phyloP scores from a whole-genome alignment of 2,113 vertebrate genomes.

The Sciurus niger region DNA sequence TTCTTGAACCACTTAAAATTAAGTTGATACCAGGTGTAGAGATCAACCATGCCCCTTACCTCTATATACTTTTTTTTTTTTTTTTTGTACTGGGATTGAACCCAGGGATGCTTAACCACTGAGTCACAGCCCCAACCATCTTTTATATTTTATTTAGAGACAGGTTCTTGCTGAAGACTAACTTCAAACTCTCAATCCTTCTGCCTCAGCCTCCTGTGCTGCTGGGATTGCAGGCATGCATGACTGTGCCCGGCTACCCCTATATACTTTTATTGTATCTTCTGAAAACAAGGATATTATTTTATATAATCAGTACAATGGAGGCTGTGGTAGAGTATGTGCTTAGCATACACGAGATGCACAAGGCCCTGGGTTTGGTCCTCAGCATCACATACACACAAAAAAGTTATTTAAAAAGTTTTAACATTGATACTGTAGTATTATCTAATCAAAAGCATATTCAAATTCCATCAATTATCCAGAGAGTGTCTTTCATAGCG shows the following conservation, averaged over 20 bases:
- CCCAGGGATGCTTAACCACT: no score
- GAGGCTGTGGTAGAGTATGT: neutral
- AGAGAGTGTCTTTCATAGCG: neutral
- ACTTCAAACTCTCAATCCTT: no score
- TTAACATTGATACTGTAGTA: neutral
- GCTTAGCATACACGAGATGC: neutral
- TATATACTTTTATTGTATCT: neutral
- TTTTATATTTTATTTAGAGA: no score
- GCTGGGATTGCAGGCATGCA: no score
- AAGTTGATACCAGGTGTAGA: neutral
- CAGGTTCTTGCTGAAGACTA: no score
- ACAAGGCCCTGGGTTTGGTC: neutral
- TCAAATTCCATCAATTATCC: neutral
- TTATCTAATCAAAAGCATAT: neutral
- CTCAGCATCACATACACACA: neutral
- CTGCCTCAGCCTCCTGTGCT: no score
- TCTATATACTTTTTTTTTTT: neutral
- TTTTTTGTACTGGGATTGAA: no score
- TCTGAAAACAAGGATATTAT: conserved; percentile 18
- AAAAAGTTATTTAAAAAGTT: neutral
- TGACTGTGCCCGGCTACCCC: neutral
- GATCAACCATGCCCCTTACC: neutral
- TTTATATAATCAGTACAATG: neutral
- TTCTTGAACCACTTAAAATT: conserved; percentile 42
- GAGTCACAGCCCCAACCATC: no score